Base-by-base conservation (phyloP, 2,888 invertebrate species). In the Luperina testacea region DNA sequence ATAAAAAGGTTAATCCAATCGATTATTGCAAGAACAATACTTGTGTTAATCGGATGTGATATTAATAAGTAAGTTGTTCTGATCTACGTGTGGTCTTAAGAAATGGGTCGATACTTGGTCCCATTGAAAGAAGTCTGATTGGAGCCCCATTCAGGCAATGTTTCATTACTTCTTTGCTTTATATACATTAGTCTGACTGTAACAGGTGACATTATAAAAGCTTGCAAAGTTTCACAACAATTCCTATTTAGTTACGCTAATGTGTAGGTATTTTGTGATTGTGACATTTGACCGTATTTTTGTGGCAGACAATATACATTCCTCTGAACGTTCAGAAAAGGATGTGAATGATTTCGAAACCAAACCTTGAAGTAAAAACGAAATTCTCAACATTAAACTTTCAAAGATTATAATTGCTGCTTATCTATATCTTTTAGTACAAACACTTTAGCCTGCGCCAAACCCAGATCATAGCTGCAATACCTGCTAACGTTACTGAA, bases 1-100 rank as follows among this genome's bases (percentile, higher is more conserved):
- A 74, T 73, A 72, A 74, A 84, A 85, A 85, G 87, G 84, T 87
- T 84, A 87, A 72, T 67, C 72, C 63, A 80, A 83, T 85, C 76
- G 74, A 86, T 86, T 83, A 86, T 80, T 83, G 64, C 74, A 65
- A 86, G 71, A 72, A 86, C 73, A 77, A 78, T 86, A 71, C 68
- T 27, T 48, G 68, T 69, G 24, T n/a, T 74, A 67, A 74, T 81
- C n/a, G n/a, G n/a, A 53, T 78, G n/a, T 83, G 48, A 67, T 71
- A 81, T 70, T 70, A 24, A 61, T 75, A 59, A 9, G 27, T 51
- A 24, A 24, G 27, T 20, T 9, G 8, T 61, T 45, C n/a, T 27
- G 27, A 8, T 24, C 45, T 63, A 45, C 15, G 42, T n/a, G 42
- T 61, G 59, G 61, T 38, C 24, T 72, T n/a, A 8, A 27, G 45